phyloP scores from a whole-genome alignment of 64 coral and sea anemone genomes.

The Dendronephthya gigantea region DNA sequence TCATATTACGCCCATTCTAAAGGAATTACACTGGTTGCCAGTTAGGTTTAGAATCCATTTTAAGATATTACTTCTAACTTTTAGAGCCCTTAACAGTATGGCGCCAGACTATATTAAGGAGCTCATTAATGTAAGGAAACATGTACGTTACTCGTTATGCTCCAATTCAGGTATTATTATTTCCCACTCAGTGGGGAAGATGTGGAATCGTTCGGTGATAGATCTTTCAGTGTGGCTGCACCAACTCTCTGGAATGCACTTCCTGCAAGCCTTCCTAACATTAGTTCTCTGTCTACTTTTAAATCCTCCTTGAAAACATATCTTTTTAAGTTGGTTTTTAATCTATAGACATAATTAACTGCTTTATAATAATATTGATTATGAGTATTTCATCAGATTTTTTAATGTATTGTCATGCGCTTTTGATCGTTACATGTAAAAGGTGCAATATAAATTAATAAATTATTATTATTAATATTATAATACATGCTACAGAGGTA shows the following conservation, averaged over 20 bases:
- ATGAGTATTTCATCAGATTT: too few species aligned
- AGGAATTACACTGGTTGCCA: background rate
- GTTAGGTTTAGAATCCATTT: background rate
- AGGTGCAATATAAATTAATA: too few species aligned
- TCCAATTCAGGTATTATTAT: background rate
- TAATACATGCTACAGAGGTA: too few species aligned
- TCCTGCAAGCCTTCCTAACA: background rate
- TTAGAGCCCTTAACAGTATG: background rate
- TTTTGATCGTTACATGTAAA: too few species aligned
- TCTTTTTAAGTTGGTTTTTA: background rate
- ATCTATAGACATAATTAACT: too few species aligned
- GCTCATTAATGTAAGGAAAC: background rate
- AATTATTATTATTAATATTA: too few species aligned
- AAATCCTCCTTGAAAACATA: background rate
- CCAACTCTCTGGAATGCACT: background rate
- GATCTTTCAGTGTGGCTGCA: background rate
- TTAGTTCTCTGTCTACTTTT: background rate
- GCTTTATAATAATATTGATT: too few species aligned
- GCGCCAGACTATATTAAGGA: background rate
- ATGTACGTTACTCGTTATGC: background rate
- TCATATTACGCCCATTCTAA: background rate
- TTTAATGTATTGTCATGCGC: too few species aligned
- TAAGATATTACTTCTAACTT: background rate
- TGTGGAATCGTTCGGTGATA: background rate
- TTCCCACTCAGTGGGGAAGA: background rate